Base-by-base conservation (phyloP, 2,888 invertebrate genomes). In the Disparrhopalites patrizii region DNA sequence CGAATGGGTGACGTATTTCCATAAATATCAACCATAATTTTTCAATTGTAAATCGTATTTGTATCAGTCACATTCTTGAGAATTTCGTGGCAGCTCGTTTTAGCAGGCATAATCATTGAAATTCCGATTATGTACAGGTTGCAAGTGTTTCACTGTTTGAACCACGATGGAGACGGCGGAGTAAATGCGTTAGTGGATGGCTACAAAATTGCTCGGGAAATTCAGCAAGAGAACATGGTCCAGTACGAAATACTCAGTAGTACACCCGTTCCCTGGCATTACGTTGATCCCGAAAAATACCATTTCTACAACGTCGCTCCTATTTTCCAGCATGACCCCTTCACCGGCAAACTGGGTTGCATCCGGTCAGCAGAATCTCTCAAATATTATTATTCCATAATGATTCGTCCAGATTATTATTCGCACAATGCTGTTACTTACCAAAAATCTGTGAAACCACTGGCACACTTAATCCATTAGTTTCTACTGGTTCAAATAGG, bases 161-260 rank as follows among this genome's bases (percentile, higher is more conserved):
- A 81, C 56, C 82, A 83, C 57, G 82, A 84, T 10, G 86, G 85
- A 0, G 79, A 77, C 0, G 91, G 91, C 0, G 91, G 91, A 0
- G 85, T 89, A 71, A 89, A 86, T 0, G 80, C 88, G 50, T 80
- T 91, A 2, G 86, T 87, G 0, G 91, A 91, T 76, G 91, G 90
- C 0, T 86, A 89, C 76, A 81, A 84, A 63, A 86, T 86, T 4
- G 88, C 87, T 0, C 77, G 81, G 8, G 79, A 82, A 58, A 78
- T 90, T 23, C 81, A 81, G 61, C 77, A 79, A 1, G 79, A 82
- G 1, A 78, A 82, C 76, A 85, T 84, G 0, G 80, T 82, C 20
- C 82, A 84, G 56, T 90, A 83, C 76, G 78, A 85, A 7, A 80
- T 84, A 60, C 81, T 91, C 3, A 81, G 83, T 0, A 81, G 78